Conservation (phyloP, 2,113 vertebrate genomes). For the Dasyurus viverrinus region DNA sequence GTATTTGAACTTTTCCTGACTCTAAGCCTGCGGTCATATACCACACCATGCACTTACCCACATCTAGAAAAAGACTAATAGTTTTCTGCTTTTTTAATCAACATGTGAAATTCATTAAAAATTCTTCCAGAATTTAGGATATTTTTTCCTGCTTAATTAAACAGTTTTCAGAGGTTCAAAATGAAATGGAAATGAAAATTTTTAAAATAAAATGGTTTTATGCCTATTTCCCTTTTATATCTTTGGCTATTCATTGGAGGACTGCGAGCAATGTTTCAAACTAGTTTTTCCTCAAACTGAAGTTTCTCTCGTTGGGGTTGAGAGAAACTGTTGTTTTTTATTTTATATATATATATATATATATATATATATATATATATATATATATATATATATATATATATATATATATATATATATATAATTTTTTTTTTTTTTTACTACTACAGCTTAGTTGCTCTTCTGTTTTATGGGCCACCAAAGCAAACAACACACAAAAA, state of each 20-base stretch:
- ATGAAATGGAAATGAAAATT: not conserved
- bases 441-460: not conserved
- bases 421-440: too few relatives aligned
- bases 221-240: too few relatives aligned
- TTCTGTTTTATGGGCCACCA: not conserved
- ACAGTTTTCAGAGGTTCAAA: constrained; percentile 15
- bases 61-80: not conserved
- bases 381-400: too few relatives aligned
- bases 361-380: too few relatives aligned
- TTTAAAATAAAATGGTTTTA: too few relatives aligned
- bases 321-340: not conserved
- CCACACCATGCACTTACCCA: too few relatives aligned
- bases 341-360: not conserved
- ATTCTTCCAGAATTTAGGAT: accelerated
- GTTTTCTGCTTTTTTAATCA: not conserved
- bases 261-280: not conserved
- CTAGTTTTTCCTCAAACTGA: not conserved
- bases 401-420: too few relatives aligned
- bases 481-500: not conserved
- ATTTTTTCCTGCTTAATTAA: constrained; percentile 5
- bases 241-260: not conserved
- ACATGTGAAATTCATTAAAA: not conserved
- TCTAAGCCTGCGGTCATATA: not conserved
- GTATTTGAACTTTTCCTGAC: not conserved
- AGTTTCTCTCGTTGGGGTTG: not conserved